A percentile compares a stretch with the other conserved stretches of the same genome.
Evolutionary conservation across 1,140 invertebrate species (phyloP).

Genomic region (Pteromalus puparum): DNA sequence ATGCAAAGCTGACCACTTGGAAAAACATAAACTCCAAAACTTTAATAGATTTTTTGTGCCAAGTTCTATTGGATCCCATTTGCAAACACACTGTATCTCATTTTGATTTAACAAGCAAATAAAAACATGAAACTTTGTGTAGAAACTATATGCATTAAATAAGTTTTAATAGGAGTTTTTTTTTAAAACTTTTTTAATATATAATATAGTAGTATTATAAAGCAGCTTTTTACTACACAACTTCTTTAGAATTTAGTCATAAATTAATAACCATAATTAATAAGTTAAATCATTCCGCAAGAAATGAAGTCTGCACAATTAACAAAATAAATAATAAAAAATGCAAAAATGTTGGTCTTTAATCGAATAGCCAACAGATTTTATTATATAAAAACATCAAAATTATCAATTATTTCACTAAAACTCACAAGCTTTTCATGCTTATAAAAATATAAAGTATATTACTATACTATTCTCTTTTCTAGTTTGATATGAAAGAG

Average conservation of each 20-base stretch:
- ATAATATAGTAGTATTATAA: too few species aligned
- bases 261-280: not conserved
- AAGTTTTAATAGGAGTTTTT: too few species aligned
- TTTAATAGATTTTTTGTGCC: constrained; percentile 35
- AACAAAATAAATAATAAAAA: constrained; percentile 33
- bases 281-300: constrained; percentile 3
- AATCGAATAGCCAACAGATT: not conserved
- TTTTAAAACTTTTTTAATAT: too few species aligned
- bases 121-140: constrained; percentile 11
- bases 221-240: constrained; percentile 1
- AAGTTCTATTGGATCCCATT: constrained; percentile 8
- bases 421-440: constrained; percentile 36
- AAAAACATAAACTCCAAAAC: constrained; percentile 25
- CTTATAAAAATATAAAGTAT: constrained; percentile 33
- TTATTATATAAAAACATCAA: not conserved
- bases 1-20: constrained; percentile 31
- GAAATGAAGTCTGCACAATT: not conserved
- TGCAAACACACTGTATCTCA: constrained; percentile 14
- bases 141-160: constrained; percentile 10
- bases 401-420: constrained; percentile 21
- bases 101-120: constrained; percentile 18
- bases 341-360: not conserved
- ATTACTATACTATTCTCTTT: constrained; percentile 17
- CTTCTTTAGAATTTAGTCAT: not conserved
- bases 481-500: constrained; percentile 6